Evolutionary conservation across 1,140 invertebrate species (phyloP), one percentile per base, ranked within the genome.

Genomic region (Cydia pomonella): DNA sequence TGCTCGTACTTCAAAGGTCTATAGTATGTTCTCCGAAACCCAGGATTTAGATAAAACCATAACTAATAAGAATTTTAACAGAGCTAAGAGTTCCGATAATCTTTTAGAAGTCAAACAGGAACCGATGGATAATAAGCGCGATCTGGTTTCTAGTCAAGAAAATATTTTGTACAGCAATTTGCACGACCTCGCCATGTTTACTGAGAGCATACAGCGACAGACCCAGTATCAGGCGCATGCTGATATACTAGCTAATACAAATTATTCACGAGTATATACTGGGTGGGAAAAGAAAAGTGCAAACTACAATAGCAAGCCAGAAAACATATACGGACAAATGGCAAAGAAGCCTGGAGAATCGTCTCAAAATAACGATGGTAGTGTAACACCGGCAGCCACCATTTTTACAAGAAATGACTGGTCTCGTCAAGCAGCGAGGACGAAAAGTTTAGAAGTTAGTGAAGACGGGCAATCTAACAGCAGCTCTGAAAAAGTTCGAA

Each of bases 321-420:
- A 90, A 66, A 87, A 87, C 59, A 88, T 87, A 71, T 92, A 91
- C 74, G 88, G 86, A n/a, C 89, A 88, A 71, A 86, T 87, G 79
- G 86, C 72, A 18, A 87, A 86, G 64, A 85, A 82, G 64, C 83
- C 84, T 73, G 86, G 83, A 47, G 89, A 93, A 72, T 74, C 87
- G 77, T 88, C 89, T 79, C 87, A 89, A 73, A 87, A 83, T 44
- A 88, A 87, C 79, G 88, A 91, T 84, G 85, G 83, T 63, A 89
- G 87, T 74, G 74, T 82, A 77, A 87, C 88, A 84, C 87, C 91
- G 88, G 91, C 91, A 91, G 92, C 92, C 86, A 93, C 92, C 87
- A 93, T 93, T 92, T 93, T 93, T 89, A 93, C 91, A 78, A 84
- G 93, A 91, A 93, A 93, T 92, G 93, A 93, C 88, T 93, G 93